A percentile compares a stretch with the other conserved stretches of the same genome.
Evolutionary conservation across 2,888 invertebrate genomes (phyloP).

Genomic region (Melanotus villosus): DNA sequence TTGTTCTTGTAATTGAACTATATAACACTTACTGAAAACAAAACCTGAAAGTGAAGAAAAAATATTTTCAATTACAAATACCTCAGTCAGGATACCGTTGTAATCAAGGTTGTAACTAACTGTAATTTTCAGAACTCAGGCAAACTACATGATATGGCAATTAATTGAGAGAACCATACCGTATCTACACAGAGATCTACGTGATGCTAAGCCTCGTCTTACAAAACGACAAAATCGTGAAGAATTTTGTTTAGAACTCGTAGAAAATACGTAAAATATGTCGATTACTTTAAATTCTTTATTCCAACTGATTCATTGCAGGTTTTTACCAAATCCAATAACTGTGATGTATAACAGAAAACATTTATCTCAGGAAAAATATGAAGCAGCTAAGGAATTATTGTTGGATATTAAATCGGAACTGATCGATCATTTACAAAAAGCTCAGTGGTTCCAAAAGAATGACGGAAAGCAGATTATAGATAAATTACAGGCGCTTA

Average conservation of each 20-base stretch:
- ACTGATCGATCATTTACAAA: constrained; percentile 48
- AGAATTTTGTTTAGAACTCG: constrained; percentile 30
- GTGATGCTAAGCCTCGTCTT: neutral
- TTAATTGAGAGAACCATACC: constrained; percentile 48
- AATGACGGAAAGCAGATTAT: constrained; percentile 47
- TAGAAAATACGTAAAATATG: neutral
- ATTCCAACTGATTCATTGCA: neutral
- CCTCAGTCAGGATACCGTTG: no score
- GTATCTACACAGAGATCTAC: constrained; percentile 24
- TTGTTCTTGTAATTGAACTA: no score
- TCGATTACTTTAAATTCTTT: neutral
- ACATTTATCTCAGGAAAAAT: constrained; percentile 16
- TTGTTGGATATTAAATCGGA: constrained; percentile 51
- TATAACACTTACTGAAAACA: no score
- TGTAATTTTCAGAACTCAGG: constrained; percentile 56
- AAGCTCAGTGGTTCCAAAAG: constrained; percentile 54
- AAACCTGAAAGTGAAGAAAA: no score
- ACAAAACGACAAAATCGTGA: constrained; percentile 13
- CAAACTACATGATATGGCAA: constrained; percentile 59
- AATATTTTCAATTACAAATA: no score
- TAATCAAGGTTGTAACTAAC: no score
- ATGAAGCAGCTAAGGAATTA: constrained; percentile 51
- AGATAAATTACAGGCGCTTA: constrained; percentile 49
- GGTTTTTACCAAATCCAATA: constrained; percentile 4
- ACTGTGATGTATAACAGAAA: constrained; percentile 4